Evolutionary conservation across 53 echinoderm and acorn worm genomes (phyloP), one percentile per base, ranked within the genome.

Genomic region (Echinometra lucunter): DNA sequence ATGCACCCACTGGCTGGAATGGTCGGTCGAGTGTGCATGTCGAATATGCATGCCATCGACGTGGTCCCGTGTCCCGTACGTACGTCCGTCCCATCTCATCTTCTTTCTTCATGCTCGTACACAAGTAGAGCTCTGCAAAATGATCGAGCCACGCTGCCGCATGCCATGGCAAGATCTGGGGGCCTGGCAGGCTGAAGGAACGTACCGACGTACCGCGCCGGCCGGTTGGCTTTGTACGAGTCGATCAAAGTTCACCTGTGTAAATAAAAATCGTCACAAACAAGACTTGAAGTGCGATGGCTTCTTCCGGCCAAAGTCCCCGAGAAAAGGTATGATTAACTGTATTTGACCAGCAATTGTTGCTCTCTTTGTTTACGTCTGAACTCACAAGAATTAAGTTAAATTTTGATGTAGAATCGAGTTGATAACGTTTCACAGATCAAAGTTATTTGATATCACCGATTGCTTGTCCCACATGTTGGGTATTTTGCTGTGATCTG

Each of bases 191-290:
- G 16, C 27, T 66, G 4, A 6, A 66, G n/a, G n/a, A n/a, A n/a
- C n/a, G n/a, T n/a, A n/a, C n/a, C n/a, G n/a, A n/a, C n/a, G n/a
- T n/a, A n/a, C n/a, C n/a, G n/a, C n/a, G n/a, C n/a, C n/a, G n/a
- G n/a, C n/a, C n/a, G n/a, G n/a, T n/a, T n/a, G n/a, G n/a, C n/a
- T n/a, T n/a, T n/a, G n/a, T n/a, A n/a, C n/a, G n/a, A 32, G 6
- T 9, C 12, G 70, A 72, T 72, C 72, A 75, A 75, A 78, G 78
- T 78, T 78, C 78, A 75, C 75, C 19, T 40, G 75, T 19, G 40
- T 30, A 6, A 5, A 23, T 19, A 66, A 23, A 56, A 7, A 13
- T 56, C 56, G 56, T 13, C n/a, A n/a, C 60, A 63, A 25, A 23
- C 18, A 19, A 19, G 63, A 25, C 25, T 60, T 4, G 17, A 18